Percentiles rank a stretch among this genome's conserved stretches.
phyloP scores from a whole-genome alignment of 2,113 vertebrate genomes.

The Mesoclemmys tuberculata region DNA sequence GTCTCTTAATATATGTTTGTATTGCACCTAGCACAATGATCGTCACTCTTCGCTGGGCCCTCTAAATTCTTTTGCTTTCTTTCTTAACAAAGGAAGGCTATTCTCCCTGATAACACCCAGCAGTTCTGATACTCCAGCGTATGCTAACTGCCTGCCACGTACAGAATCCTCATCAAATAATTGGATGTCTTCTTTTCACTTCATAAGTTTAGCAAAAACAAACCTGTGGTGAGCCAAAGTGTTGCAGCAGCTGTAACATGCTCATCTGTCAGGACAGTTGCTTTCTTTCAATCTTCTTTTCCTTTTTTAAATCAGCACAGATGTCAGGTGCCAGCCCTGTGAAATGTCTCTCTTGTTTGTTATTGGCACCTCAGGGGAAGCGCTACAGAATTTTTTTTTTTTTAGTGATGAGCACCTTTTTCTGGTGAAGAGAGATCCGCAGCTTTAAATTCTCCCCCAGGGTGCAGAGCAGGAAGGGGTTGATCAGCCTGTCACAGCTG shows the following conservation, averaged over 20 bases:
- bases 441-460: neutral
- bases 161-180: neutral
- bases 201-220: rapidly evolving
- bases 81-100: neutral
- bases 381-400: neutral
- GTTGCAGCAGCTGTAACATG: rapidly evolving
- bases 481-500: neutral
- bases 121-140: rapidly evolving
- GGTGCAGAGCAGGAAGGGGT: neutral
- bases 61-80: neutral
- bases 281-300: rapidly evolving
- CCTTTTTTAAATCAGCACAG: neutral
- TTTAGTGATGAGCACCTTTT: neutral
- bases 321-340: neutral
- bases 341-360: neutral
- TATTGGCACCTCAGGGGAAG: neutral
- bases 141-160: rapidly evolving
- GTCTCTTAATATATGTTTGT: neutral
- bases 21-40: neutral
- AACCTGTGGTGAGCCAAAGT: rapidly evolving
- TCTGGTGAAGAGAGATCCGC: neutral
- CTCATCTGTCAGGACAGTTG: rapidly evolving
- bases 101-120: neutral
- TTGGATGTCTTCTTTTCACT: rapidly evolving
- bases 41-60: neutral